A percentile compares a stretch with the other conserved stretches of the same genome.
Evolutionary conservation across 2,113 vertebrate species (phyloP).

Genomic region (Albula glossodonta): DNA sequence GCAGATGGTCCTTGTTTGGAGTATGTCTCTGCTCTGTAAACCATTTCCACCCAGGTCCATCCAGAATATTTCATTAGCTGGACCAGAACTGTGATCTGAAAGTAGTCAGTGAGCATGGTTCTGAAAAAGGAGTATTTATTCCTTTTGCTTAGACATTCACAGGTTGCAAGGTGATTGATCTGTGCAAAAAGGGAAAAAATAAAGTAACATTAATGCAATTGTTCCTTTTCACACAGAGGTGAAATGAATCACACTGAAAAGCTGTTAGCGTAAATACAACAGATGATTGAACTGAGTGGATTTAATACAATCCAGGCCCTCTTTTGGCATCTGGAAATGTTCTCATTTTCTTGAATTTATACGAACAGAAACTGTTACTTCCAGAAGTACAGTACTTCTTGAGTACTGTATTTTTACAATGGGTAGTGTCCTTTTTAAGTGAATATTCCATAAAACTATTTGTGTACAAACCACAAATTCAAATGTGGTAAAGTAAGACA

Average conservation of each 20-base stretch:
- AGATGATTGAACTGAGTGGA: neutral
- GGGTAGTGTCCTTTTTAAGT: neutral
- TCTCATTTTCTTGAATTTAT: neutral
- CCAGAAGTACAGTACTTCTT: too few relatives aligned
- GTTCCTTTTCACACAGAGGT: neutral
- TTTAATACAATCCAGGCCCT: too few relatives aligned
- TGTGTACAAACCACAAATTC: neutral
- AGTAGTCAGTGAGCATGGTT: slow-evolving; percentile 58
- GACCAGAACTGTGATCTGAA: slow-evolving; percentile 49
- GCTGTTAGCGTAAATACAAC: neutral
- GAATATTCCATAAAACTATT: neutral
- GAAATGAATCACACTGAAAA: neutral
- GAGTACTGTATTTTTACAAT: neutral
- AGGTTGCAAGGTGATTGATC: slow-evolving; percentile 61
- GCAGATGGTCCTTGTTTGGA: slow-evolving; percentile 27
- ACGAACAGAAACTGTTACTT: too few relatives aligned
- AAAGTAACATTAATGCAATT: neutral
- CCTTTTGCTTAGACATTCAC: slow-evolving; percentile 59
- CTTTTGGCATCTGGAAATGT: neutral
- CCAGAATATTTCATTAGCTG: slow-evolving; percentile 57
- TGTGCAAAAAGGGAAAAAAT: slow-evolving; percentile 35
- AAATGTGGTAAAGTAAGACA: neutral
- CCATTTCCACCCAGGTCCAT: slow-evolving; percentile 62
- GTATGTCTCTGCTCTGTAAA: slow-evolving; percentile 37
- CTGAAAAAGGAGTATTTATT: slow-evolving; percentile 56